Evolutionary conservation across 2,797 vertebrate species (phyloP), one percentile per base, ranked within the genome.

Genomic region (Hydrolagus colliei): DNA sequence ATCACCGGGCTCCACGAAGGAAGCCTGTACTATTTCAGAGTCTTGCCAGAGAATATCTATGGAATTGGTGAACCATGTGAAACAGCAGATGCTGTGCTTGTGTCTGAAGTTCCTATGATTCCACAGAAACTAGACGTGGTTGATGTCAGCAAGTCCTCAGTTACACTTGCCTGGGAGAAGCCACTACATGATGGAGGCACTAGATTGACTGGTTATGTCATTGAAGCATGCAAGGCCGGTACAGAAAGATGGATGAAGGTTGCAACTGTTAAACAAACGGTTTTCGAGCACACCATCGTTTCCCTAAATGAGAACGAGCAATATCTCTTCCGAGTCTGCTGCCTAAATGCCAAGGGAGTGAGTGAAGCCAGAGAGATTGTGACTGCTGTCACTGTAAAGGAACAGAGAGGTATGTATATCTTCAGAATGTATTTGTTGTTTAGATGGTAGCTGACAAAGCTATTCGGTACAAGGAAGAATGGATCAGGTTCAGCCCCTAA

Each of bases 191-290:
- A 99, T 82, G 98, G 98, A 18, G 98, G 98, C 85, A 98, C 97
- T 92, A 95, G 98, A 89, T 89, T 99, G 88, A 97, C 93, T 0
- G 96, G 95, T 85, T 99, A 99, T 62, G 87, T 98, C 62, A 93
- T 99, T 35, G 98, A 99, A 90, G 98, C 98, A 89, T 97, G 97
- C 92, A 97, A 92, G 91, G 95, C 96, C 86, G 97, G 96, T 86
- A 97, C 96, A 1, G 97, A 99, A 87, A 96, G 96, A 87, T 99
- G 98, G 98, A 94, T 99, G 97, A 99, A 98, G 89, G 97, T 97
- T 84, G 96, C 96, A 86, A 96, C 96, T 0, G 86, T 99, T 88
- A 99, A 99, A 90, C 93, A 94, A 88, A 96, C 95, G 0, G 90
- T 97, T 89, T 94, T 96, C 0, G 96, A 98, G 86, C 96, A 96